A percentile compares a stretch with the other conserved stretches of the same genome.
Conservation (phyloP, 1,140 invertebrate species). For the Nebria ingens region DNA sequence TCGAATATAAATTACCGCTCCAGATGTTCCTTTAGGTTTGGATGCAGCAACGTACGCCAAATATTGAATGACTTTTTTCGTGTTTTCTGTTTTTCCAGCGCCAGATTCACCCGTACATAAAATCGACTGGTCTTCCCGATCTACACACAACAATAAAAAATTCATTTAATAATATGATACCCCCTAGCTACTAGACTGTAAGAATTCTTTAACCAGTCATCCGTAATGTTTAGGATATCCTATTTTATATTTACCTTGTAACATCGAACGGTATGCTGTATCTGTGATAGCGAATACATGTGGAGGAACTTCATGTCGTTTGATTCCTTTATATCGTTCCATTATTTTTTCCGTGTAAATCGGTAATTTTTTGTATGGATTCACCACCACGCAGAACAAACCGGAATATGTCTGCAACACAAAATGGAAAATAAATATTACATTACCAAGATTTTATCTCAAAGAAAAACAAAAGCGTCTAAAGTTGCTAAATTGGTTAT, state of each 20-base stretch:
- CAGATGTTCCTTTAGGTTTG: constrained; percentile 78
- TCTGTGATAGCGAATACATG: constrained; percentile 99
- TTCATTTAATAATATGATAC: no score
- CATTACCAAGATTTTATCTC: no score
- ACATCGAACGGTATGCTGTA: constrained; percentile 95
- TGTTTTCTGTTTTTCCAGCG: constrained; percentile 99
- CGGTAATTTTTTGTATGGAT: constrained; percentile 97
- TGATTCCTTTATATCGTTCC: constrained; percentile 99
- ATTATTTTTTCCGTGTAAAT: constrained; percentile 99
- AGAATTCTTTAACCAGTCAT: not conserved
- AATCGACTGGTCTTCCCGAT: constrained; percentile 98
- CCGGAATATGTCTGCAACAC: constrained; percentile 93
- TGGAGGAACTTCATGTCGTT: constrained; percentile 96
- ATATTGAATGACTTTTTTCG: constrained; percentile 99
- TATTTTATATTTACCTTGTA: constrained; percentile 72
- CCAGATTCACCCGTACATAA: constrained; percentile 99
- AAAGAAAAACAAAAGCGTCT: no score
- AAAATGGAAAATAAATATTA: constrained; percentile 25
- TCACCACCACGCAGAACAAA: constrained; percentile 97
- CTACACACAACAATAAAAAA: no score
- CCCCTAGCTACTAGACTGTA: no score
- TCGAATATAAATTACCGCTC: constrained; percentile 62
- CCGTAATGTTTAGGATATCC: not conserved
- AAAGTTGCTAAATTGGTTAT: no score
- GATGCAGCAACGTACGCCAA: constrained; percentile 96